These are phyloP conservation scores for Dromiciops gliroides DNA, from an alignment of 2,113 vertebrate genomes.

Conservation along the genomic window DNA sequence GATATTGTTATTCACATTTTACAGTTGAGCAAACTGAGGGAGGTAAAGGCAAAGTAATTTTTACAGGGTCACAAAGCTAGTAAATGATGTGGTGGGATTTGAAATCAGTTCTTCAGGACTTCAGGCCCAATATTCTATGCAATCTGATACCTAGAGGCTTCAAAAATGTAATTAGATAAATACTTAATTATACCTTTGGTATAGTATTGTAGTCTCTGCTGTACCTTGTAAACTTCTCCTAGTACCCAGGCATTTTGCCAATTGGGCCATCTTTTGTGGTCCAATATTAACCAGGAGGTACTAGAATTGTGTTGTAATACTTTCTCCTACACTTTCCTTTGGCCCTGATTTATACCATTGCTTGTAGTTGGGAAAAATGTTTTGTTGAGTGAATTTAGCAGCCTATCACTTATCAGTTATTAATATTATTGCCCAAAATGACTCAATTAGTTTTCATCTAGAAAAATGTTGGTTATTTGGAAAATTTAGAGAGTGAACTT, in stretches of 20 bases:
- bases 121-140: neutral
- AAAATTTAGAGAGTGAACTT: conserved; percentile 35
- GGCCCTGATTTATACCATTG: neutral
- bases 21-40: neutral
- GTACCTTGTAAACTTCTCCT: neutral
- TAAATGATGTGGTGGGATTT: neutral
- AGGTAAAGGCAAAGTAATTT: neutral
- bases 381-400: neutral
- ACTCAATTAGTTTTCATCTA: conserved; percentile 22
- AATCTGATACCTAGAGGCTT: neutral
- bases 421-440: conserved; percentile 12
- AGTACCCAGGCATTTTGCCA: neutral
- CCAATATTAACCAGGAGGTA: neutral
- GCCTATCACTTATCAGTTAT: neutral
- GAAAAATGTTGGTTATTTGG: neutral
- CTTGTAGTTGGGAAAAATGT: neutral
- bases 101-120: neutral
- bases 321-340: neutral
- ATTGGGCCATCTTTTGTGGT: neutral
- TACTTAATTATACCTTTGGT: neutral
- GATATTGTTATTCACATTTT: neutral
- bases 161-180: neutral
- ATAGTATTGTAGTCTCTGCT: neutral
- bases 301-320: neutral
- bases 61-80: neutral